Evolutionary conservation across 2,113 vertebrate species (phyloP).

Genomic region (Heloderma charlesbogerti): DNA sequence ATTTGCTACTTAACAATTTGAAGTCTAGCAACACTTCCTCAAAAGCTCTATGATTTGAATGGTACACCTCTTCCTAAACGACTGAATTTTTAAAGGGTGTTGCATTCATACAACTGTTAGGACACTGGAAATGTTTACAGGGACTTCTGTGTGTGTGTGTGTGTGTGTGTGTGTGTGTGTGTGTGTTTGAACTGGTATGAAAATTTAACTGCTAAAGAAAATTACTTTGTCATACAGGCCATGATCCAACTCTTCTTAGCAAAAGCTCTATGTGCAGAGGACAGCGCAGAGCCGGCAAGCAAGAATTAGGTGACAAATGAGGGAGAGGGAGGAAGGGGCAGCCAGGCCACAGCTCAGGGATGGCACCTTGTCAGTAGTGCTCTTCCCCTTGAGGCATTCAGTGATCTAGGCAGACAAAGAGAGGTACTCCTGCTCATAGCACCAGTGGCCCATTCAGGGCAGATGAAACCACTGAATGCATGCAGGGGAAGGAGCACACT

Average conservation of each 20-base stretch:
- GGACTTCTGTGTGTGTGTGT: slow-evolving; percentile 41
- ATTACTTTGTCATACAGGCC: background rate
- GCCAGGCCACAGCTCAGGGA: no score
- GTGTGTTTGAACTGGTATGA: slow-evolving; percentile 70
- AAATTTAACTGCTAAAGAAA: slow-evolving; percentile 56
- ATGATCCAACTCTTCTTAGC: background rate
- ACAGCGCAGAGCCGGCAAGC: no score
- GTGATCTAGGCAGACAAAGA: background rate
- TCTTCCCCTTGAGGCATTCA: no score
- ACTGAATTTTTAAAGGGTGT: slow-evolving; percentile 63
- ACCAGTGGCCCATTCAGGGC: background rate
- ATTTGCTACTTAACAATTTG: slow-evolving; percentile 38
- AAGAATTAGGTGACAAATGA: no score
- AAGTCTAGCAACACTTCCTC: slow-evolving; percentile 40
- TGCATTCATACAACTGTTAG: slow-evolving; percentile 48
- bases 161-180: no score
- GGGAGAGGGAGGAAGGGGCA: no score
- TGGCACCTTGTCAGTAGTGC: no score
- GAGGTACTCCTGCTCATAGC: slow-evolving; percentile 50
- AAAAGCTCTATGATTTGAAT: slow-evolving; percentile 18
- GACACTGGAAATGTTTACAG: slow-evolving; percentile 63
- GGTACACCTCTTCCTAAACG: slow-evolving; percentile 12
- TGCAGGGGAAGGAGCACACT: background rate
- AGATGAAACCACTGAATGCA: background rate
- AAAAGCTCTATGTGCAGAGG: background rate